Evolutionary conservation across 2,888 invertebrate genomes (phyloP).

Genomic region (Digitonthophagus gazella): DNA sequence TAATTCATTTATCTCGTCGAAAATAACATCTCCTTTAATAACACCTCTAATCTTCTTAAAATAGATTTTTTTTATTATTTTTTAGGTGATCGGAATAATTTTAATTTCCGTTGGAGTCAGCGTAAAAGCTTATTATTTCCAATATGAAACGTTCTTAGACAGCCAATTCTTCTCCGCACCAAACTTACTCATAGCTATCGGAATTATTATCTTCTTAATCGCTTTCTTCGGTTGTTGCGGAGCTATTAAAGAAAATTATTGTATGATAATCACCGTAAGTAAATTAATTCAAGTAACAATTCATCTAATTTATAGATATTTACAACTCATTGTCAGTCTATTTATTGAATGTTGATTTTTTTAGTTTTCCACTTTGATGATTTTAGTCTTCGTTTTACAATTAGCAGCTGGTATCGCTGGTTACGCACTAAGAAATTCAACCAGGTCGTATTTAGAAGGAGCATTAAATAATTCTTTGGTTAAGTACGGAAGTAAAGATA

Average conservation of each 20-base stretch:
- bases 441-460: conserved; percentile 61
- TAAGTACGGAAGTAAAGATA: conserved; percentile 58
- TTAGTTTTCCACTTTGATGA: conserved; percentile 73
- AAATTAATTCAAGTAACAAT: neutral
- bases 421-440: conserved; percentile 70
- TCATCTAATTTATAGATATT: too few species aligned
- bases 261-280: conserved; percentile 88
- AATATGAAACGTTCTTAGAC: conserved; percentile 77
- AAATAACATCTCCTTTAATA: too few species aligned
- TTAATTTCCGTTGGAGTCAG: conserved; percentile 81
- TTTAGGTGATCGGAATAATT: conserved; percentile 81
- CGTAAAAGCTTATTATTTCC: conserved; percentile 68
- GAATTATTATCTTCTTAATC: conserved; percentile 85
- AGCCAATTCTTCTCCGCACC: conserved; percentile 82
- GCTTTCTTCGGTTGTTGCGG: conserved; percentile 97
- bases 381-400: conserved; percentile 81
- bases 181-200: conserved; percentile 82
- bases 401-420: conserved; percentile 80
- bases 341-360: too few species aligned
- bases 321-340: too few species aligned
- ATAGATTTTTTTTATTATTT: conserved; percentile 13
- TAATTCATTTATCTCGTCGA: too few species aligned
- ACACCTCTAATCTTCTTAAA: neutral
- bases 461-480: conserved; percentile 67
- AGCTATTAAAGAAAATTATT: conserved; percentile 90